Base-by-base conservation (phyloP, 2,888 invertebrate genomes). In the Tortrix viridana region DNA sequence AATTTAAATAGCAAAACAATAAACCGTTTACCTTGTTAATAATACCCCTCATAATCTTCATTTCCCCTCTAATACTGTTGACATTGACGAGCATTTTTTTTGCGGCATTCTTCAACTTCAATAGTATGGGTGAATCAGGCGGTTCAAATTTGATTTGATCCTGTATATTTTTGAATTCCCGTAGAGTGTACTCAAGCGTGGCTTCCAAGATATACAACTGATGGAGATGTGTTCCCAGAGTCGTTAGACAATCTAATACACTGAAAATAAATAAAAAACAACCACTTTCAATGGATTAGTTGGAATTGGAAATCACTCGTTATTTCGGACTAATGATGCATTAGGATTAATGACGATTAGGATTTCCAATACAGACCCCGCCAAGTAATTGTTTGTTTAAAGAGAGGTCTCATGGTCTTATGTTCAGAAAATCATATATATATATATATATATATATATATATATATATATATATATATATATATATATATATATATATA, bases 171-270 rank as follows among this genome's bases (percentile, higher is more conserved):
- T 73, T 77, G 62, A 85, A 84, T 69, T 92, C 89, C 6, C 92
- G 85, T 38, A 89, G 76, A n/a, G 93, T 82, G 71, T 93, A 95
- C 52, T 88, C 87, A 53, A 94, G 74, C 38, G 93, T 92, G 1
- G 93, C 89, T 74, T 93, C 93, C 79, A 95, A 88, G 47, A 94
- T 85, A 65, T 91, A 91, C 43, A 94, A 74, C 75, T 95, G 95
- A 74, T 93, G 93, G 14, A 94, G 81, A 49, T 93, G 91, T 23
- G 92, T 91, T 41, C 94, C 89, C 52, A 95, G 71, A 20, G 92
- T 81, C 41, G 89, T 84, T 59, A 94, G 81, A 60, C 93, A 92
- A 73, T 94, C 93, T 56, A 92, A 74, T 41, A 94, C 89, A 68
- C 94, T 62, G 62, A 38, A 62, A 62, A 50, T 9, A 12, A 46